Base-by-base conservation (phyloP, 37 sponge, comb jelly and placozoan species). In the Geodia barretti region DNA sequence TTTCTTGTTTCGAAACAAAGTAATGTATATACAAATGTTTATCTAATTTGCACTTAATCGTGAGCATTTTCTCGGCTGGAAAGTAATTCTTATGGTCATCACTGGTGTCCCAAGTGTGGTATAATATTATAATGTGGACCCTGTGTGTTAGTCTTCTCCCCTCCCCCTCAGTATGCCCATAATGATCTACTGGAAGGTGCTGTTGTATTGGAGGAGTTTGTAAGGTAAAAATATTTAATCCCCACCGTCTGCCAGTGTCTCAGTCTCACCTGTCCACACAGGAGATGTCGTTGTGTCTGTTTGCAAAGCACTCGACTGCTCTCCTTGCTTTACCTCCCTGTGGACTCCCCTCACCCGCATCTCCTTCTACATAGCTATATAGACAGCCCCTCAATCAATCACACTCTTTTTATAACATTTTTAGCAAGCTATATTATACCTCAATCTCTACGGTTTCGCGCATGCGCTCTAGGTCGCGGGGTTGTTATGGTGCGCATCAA, bases 101-200 rank as follows among this genome's bases (percentile, higher is more conserved):
- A n/a, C n/a, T n/a, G n/a, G n/a, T n/a, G n/a, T n/a, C n/a, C n/a
- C n/a, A n/a, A n/a, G n/a, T n/a, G n/a, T n/a, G n/a, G n/a, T n/a
- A n/a, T n/a, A n/a, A n/a, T n/a, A n/a, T n/a, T n/a, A n/a, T n/a
- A n/a, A n/a, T n/a, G n/a, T n/a, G n/a, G n/a, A n/a, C n/a, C n/a
- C 20, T 30, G 32, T 21, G 29, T 74, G 30, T 47, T n/a, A n/a
- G n/a, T n/a, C 21, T 4, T 74, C 36, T 76, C 4, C 20, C 38
- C 64, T 3, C 80, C 25, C 43, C 1, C 28, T 67, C 39, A 92
- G 92, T 72, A 83, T 79, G 80, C 88, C 84, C 90, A 92, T 73
- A 92, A 95, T 75, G 79, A 80, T 9, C 78, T 95, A 21, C 64
- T 92, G 24, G 96, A 95, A 42, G 93, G 91, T 42, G 91, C 93